phyloP scores from a whole-genome alignment of 2,888 invertebrate genomes.

The Rotaria macrura region DNA sequence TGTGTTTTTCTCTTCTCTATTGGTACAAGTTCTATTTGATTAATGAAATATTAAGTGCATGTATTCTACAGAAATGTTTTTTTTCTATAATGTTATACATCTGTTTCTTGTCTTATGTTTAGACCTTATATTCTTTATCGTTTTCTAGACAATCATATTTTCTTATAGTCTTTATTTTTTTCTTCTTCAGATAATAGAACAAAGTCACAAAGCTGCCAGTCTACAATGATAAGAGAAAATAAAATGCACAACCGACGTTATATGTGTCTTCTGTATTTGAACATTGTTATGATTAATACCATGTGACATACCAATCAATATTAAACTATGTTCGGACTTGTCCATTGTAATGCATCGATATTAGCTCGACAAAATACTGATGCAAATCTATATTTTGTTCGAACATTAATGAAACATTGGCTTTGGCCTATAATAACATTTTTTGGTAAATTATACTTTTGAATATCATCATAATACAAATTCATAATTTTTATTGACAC shows the following conservation, averaged over 20 bases:
- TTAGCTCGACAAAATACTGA: not conserved
- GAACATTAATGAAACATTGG: slow-evolving; percentile 1
- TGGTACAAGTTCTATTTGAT: too few species aligned
- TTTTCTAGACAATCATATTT: not conserved
- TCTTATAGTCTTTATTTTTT: too few species aligned
- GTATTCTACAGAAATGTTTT: not conserved
- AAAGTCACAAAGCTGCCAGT: not conserved
- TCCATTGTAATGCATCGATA: not conserved
- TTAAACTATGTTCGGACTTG: not conserved
- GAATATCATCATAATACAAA: too few species aligned
- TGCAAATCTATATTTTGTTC: not conserved
- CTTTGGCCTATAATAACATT: not conserved
- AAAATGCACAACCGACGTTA: not conserved
- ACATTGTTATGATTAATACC: not conserved
- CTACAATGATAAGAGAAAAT: not conserved
- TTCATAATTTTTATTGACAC: too few species aligned
- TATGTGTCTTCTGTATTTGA: not conserved
- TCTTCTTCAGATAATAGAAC: not conserved
- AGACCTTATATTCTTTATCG: not conserved
- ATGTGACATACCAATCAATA: not conserved
- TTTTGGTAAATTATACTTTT: not conserved
- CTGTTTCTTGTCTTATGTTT: not conserved
- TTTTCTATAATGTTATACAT: not conserved
- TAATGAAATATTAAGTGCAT: not conserved
- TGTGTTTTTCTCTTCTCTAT: too few species aligned